These are phyloP conservation scores for Cheilosia variabilis DNA, from an alignment of 2,888 invertebrate species.

Conservation along the genomic window DNA sequence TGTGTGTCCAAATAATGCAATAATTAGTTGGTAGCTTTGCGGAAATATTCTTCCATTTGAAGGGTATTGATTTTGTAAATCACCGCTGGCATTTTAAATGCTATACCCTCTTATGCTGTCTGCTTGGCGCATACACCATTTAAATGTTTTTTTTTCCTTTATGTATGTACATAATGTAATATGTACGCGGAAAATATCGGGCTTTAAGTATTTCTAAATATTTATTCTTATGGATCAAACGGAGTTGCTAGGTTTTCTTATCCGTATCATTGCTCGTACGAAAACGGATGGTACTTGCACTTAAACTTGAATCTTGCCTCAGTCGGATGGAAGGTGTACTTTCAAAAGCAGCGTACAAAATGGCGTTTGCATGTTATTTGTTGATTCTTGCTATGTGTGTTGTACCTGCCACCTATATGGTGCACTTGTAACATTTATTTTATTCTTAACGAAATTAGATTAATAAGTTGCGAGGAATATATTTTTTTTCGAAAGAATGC, in stretches of 20 bases:
- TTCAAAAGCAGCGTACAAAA: conserved; percentile 29
- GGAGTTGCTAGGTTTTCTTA: not conserved
- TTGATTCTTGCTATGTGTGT: conserved; percentile 1
- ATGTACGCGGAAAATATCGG: not conserved
- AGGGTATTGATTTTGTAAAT: conserved; percentile 54
- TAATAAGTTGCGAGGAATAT: not conserved
- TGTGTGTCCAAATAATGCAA: not conserved
- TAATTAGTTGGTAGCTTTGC: not conserved
- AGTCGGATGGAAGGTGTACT: not conserved
- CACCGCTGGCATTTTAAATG: conserved; percentile 34
- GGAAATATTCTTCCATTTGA: not conserved
- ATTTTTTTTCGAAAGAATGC: not conserved
- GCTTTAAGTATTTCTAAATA: not conserved
- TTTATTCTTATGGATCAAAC: not conserved
- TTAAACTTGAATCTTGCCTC: not conserved
- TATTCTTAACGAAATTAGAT: not conserved
- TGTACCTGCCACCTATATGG: conserved; percentile 1
- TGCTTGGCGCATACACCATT: conserved; percentile 56
- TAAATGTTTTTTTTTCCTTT: conserved; percentile 29
- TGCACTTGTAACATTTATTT: not conserved
- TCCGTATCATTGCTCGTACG: no score
- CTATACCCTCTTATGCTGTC: conserved; percentile 41
- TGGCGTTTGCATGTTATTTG: conserved; percentile 45
- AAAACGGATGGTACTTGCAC: not conserved
- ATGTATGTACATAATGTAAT: not conserved